A percentile compares a stretch with the other conserved stretches of the same genome.
Evolutionary conservation across 2,113 vertebrate genomes (phyloP).

Genomic region (Toxotes chatareus): DNA sequence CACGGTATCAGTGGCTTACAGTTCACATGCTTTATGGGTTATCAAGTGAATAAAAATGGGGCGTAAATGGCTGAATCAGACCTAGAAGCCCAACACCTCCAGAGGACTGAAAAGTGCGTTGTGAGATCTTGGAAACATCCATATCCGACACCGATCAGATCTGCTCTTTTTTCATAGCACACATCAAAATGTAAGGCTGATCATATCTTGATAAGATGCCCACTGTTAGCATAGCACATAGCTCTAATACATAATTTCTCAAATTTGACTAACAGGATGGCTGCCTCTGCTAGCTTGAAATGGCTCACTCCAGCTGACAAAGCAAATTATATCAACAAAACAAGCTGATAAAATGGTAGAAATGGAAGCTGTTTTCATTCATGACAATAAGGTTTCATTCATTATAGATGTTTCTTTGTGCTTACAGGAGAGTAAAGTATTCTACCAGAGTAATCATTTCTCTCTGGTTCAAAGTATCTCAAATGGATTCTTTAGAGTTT

Average conservation of each 20-base stretch:
- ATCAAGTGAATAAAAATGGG: neutral
- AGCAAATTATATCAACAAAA: neutral
- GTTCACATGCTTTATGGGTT: neutral
- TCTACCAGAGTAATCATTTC: conserved; percentile 14
- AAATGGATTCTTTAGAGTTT: conserved; percentile 2
- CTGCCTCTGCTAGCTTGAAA: neutral
- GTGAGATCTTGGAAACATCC: too few relatives aligned
- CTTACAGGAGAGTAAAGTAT: neutral
- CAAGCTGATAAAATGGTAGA: too few relatives aligned
- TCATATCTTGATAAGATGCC: neutral
- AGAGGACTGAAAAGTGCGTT: too few relatives aligned
- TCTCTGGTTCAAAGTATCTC: conserved; percentile 25
- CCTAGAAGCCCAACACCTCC: neutral
- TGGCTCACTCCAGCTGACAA: neutral
- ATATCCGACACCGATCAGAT: neutral
- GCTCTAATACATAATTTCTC: neutral
- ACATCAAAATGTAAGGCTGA: neutral
- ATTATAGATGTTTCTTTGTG: conserved; percentile 3
- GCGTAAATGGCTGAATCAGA: neutral
- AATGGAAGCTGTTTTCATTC: neutral
- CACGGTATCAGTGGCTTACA: too few relatives aligned
- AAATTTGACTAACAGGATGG: neutral
- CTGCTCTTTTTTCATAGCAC: neutral
- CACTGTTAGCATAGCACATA: neutral
- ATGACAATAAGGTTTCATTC: neutral